phyloP scores from a whole-genome alignment of 2,888 invertebrate genomes.

The Pyrgus malvae region DNA sequence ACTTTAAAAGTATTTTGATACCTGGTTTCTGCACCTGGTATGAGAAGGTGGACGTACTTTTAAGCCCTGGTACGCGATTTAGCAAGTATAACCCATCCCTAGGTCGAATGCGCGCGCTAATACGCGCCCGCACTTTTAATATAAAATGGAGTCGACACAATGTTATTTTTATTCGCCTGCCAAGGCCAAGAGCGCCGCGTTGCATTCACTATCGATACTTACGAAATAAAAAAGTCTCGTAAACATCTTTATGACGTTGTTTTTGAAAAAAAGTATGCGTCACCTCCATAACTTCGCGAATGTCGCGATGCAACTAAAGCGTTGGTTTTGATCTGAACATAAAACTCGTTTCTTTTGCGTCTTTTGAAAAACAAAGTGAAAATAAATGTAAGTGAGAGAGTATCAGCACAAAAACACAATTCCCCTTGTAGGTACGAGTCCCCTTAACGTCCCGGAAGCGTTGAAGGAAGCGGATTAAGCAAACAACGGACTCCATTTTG shows the following conservation, averaged over 20 bases:
- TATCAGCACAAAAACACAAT: neutral
- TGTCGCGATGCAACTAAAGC: too few relatives aligned
- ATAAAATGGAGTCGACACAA: slow-evolving; percentile 71
- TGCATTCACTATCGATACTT: slow-evolving; percentile 61
- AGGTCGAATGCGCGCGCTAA: slow-evolving; percentile 39
- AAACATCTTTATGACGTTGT: slow-evolving; percentile 55
- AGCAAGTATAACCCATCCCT: too few relatives aligned
- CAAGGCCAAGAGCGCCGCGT: slow-evolving; percentile 73
- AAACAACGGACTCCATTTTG: slow-evolving; percentile 21
- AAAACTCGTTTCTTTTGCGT: neutral
- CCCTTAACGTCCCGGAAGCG: slow-evolving; percentile 25
- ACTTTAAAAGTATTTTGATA: too few relatives aligned
- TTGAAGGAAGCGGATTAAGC: slow-evolving; percentile 27
- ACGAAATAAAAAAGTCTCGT: slow-evolving; percentile 55
- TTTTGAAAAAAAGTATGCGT: slow-evolving; percentile 34
- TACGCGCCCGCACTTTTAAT: slow-evolving; percentile 51
- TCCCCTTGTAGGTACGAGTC: neutral
- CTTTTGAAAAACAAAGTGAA: neutral
- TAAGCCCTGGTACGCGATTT: too few relatives aligned
- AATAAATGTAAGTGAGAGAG: neutral
- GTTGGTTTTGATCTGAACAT: neutral
- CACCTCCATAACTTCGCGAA: neutral
- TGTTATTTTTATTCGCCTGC: slow-evolving; percentile 72
- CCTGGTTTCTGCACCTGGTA: too few relatives aligned
- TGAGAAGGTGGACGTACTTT: too few relatives aligned